Base-by-base conservation (phyloP, 2,113 vertebrate genomes). In the Carassius gibelio region DNA sequence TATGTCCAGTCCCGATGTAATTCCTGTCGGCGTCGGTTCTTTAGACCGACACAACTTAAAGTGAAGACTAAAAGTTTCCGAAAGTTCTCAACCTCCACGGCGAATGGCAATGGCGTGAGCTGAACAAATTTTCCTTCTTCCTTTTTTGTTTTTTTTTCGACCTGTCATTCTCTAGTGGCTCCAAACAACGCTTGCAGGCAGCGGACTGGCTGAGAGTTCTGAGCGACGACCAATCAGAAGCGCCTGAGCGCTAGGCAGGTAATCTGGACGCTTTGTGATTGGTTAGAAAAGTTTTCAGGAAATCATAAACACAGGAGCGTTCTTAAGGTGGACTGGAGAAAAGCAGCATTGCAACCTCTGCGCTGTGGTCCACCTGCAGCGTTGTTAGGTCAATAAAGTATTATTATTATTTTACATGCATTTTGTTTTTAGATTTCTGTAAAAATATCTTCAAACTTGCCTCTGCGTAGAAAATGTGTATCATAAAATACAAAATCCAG, bases 301-400 rank as follows among this genome's bases (percentile, higher is more conserved):
- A 90, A 64, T 87, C 36, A 21, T 77, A 74, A 64, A 78, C 2
- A 64, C 4, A 64, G 86, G 13, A n/a, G 42, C 0, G 55, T 2
- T 89, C 85, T 91, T 90, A 91, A 91, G 88, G 90, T 89, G 79
- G 88, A 86, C 80, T 78, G 26, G 42, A 59, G 83, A 77, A 64
- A 48, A 76, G 52, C 14, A 9, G 21, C n/a, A 61, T 1, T 36
- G 80, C 80, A 48, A 62, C 45, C 80, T 52, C 50, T 66, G 61
- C 78, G 13, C 7, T 19, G 11, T 30, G 45, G 38, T 34, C 14
- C 42, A 55, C 42, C 48, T 48, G 4, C 13, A 64, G n/a, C 45
- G 13, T n/a, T 64, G 84, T 36, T 72, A 38, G 14, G 10, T 3
- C 13, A 10, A 4, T 30, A 52, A 8, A 50, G 76, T 71, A 5